Percentiles rank a stretch among this genome's conserved stretches.
Conservation (phyloP, 2,888 invertebrate genomes). For the Anticlea derivata region DNA sequence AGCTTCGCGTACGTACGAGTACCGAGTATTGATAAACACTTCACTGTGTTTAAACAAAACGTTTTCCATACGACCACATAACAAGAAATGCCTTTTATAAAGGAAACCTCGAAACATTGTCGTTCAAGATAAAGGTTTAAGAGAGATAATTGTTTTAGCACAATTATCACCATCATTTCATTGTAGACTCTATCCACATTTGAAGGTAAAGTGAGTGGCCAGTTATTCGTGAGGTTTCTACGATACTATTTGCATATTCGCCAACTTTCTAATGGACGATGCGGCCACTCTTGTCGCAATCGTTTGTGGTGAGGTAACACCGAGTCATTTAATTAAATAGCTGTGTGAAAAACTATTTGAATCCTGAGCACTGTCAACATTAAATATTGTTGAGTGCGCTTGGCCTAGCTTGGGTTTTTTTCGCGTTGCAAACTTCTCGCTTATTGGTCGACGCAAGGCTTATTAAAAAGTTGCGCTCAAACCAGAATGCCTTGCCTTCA, state of each 20-base stretch:
- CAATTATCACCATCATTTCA: conserved; percentile 80
- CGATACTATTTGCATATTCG: conserved; percentile 84
- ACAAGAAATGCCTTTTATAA: conserved; percentile 45
- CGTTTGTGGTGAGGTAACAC: conserved; percentile 79
- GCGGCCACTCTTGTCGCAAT: conserved; percentile 81
- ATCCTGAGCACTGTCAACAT: conserved; percentile 67
- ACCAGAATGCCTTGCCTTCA: conserved; percentile 65
- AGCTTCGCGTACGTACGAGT: conserved; percentile 44
- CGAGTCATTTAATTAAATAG: conserved; percentile 78
- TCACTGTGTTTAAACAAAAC: conserved; percentile 54
- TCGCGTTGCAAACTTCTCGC: conserved; percentile 49
- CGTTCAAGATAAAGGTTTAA: conserved; percentile 44
- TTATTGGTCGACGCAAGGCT: conserved; percentile 53
- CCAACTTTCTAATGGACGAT: conserved; percentile 84
- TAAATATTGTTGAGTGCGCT: conserved; percentile 54
- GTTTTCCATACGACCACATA: conserved; percentile 53
- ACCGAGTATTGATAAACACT: conserved; percentile 65
- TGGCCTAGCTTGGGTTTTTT: conserved; percentile 58
- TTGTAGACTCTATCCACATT: conserved; percentile 76
- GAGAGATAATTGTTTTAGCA: conserved; percentile 72
- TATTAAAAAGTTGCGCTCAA: conserved; percentile 61
- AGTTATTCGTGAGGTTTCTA: conserved; percentile 84
- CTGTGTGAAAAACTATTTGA: conserved; percentile 63
- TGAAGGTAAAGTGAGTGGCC: conserved; percentile 81
- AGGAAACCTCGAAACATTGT: conserved; percentile 36